These are phyloP conservation scores for Watersipora subatra DNA, from an alignment of 1,140 invertebrate species.

Conservation along the genomic window DNA sequence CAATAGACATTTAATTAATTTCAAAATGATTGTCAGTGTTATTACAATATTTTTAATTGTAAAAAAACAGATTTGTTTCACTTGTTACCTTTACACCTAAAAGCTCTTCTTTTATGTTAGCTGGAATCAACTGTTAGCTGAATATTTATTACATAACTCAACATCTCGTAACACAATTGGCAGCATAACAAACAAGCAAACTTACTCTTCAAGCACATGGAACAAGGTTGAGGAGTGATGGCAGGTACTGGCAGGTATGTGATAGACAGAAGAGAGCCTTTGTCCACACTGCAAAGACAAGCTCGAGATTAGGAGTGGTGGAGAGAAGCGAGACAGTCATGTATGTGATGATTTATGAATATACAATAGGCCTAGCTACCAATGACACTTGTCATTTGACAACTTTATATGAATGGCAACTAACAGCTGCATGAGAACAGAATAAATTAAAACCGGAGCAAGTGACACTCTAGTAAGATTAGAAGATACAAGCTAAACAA, in stretches of 20 bases:
- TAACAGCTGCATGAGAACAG: not conserved
- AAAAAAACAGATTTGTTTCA: too few relatives aligned
- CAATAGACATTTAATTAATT: too few relatives aligned
- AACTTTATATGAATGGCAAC: not conserved
- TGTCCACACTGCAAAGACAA: not conserved
- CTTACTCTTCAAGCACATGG: not conserved
- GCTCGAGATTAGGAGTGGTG: not conserved
- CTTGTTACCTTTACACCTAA: too few relatives aligned
- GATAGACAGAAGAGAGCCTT: not conserved
- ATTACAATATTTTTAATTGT: too few relatives aligned
- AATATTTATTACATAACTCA: too few relatives aligned
- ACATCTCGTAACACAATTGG: too few relatives aligned
- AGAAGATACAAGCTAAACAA: too few relatives aligned
- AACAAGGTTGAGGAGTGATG: not conserved
- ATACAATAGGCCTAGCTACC: not conserved
- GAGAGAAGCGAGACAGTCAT: not conserved
- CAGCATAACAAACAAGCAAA: too few relatives aligned
- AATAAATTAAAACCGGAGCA: not conserved
- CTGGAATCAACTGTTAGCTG: too few relatives aligned
- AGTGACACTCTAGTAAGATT: too few relatives aligned
- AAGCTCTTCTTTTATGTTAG: too few relatives aligned
- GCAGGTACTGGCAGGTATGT: not conserved
- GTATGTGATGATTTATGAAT: not conserved
- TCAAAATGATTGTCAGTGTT: too few relatives aligned
- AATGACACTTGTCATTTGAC: not conserved